Conservation (phyloP, 2,113 vertebrate genomes). For the Catharus minimus region DNA sequence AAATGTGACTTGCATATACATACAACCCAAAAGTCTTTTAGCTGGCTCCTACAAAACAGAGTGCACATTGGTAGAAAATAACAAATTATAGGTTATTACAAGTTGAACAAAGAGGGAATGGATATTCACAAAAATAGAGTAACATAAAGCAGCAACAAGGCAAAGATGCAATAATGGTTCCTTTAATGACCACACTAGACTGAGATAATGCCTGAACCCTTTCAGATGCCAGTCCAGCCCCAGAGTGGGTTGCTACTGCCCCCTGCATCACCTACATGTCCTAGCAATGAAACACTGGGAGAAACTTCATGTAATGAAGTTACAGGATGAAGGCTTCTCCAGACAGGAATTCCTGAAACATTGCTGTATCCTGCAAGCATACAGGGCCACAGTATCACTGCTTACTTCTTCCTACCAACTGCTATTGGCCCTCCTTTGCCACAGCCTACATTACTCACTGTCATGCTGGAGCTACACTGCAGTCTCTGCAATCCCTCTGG, state of each 20-base stretch:
- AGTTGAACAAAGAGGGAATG: not conserved
- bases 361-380: not conserved
- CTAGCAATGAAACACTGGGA: not conserved
- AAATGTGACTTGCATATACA: not conserved
- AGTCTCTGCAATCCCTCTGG: not conserved
- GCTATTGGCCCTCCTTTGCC: not conserved
- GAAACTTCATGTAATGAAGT: not conserved
- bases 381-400: not conserved
- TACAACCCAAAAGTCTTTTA: not conserved
- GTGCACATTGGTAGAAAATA: not conserved
- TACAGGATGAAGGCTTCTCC: not conserved
- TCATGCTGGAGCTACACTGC: not conserved
- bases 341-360: not conserved
- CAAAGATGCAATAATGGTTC: not conserved
- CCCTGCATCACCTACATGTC: not conserved
- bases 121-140: not conserved
- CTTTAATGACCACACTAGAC: not conserved
- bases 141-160: not conserved
- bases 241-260: not conserved
- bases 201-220: not conserved
- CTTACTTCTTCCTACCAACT: not conserved
- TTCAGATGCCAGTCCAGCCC: not conserved
- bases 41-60: not conserved
- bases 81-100: not conserved
- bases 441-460: not conserved